A percentile compares a stretch with the other conserved stretches of the same genome.
phyloP scores from a whole-genome alignment of 2,113 vertebrate genomes.

The Chaetura pelagica region DNA sequence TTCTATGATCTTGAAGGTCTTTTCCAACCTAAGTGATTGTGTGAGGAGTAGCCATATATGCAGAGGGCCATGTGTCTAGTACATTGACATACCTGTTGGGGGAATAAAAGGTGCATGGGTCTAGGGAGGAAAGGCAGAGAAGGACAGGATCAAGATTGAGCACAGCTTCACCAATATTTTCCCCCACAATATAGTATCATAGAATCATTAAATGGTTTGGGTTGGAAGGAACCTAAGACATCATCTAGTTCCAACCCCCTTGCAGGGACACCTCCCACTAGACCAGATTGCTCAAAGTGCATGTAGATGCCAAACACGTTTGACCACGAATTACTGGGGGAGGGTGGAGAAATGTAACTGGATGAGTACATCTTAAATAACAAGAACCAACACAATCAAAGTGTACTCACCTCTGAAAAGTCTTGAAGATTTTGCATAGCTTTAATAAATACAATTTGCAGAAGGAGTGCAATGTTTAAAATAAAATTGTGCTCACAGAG shows the following conservation, averaged over 20 bases:
- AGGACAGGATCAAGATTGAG: not conserved
- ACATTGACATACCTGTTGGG: fast-evolving
- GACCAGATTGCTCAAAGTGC: no score
- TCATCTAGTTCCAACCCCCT: no score
- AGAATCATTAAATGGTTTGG: no score
- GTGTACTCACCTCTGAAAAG: not conserved
- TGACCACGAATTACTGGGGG: not conserved
- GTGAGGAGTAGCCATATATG: not conserved
- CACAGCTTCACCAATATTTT: not conserved
- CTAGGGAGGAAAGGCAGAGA: not conserved
- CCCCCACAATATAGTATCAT: not conserved
- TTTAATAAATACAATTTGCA: constrained; percentile 32
- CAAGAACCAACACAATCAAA: not conserved
- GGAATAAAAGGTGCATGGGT: not conserved
- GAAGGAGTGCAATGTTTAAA: constrained; percentile 14
- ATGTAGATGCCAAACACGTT: not conserved
- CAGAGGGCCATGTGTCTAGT: not conserved
- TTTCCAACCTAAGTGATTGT: no score
- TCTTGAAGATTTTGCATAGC: not conserved
- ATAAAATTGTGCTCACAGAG: constrained; percentile 2
- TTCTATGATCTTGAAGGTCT: no score
- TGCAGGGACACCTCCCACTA: no score
- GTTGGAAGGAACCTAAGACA: no score
- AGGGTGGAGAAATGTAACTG: not conserved
- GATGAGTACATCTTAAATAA: not conserved